Base-by-base conservation (phyloP, 2,888 invertebrate species). In the Stenotaenia linearis region DNA sequence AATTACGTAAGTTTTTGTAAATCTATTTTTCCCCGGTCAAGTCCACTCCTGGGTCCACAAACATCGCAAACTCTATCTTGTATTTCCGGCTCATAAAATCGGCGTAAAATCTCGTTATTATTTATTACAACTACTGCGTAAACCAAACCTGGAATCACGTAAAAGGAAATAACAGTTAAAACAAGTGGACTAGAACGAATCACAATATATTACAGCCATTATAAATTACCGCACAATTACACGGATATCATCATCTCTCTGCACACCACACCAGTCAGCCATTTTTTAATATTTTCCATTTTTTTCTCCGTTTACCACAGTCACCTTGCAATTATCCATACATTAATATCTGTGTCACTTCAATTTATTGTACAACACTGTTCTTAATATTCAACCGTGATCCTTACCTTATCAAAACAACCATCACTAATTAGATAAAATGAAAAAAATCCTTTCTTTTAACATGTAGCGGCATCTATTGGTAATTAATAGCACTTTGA, bases 141-240 rank as follows among this genome's bases (percentile, higher is more conserved):
- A 69, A 28, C 15, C 69, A 5, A 69, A 69, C 23, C 1, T 69
- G 28, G 28, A 28, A 69, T 56, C 56, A 18, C 56, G 56, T 56
- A 56, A 56, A 56, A 56, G 56, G 56, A 56, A 56, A 69, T 28
- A 69, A 28, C 69, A 69, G 25, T 69, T 69, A 69, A 69, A 69
- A 69, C 69, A 69, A 69, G 69, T 69, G 69, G 69, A 28, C 69
- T 69, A 69, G 69, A 69, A 69, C 25, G 69, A 25, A 69, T 69
- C 15, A 69, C 28, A 69, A 69, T 69, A 28, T 25, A 69, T 69
- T 69, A 69, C 69, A 28, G 69, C 15, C 15, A 69, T 69, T 69
- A 69, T 69, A 69, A 69, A 69, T 69, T 69, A 69, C 69, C 12
- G 69, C 28, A 69, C 69, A 69, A 69, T 69, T 69, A 69, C 69